Evolutionary conservation across 1,140 invertebrate genomes (phyloP).

Genomic region (Neodiprion virginianus): DNA sequence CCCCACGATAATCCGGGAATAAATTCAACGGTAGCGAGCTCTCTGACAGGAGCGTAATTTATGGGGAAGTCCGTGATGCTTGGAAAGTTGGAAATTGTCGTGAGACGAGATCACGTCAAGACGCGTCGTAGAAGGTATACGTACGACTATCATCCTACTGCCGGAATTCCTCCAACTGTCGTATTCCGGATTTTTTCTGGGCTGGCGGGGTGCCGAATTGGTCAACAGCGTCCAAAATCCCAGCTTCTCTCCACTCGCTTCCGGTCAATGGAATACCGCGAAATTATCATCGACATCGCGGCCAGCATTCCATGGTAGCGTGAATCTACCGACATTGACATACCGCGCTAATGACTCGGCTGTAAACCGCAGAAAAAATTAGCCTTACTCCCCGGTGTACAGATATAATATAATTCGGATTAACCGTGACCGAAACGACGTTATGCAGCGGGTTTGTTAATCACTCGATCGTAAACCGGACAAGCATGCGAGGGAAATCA

Average conservation of each 20-base stretch:
- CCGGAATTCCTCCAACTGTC: too few species aligned
- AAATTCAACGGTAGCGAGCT: constrained; percentile 2
- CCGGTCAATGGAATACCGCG: neutral
- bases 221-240: too few species aligned
- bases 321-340: neutral
- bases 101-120: neutral
- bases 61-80: neutral
- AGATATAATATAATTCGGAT: neutral
- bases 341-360: neutral
- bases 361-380: neutral
- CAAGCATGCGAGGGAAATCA: neutral
- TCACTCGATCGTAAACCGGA: neutral
- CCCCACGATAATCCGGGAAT: neutral
- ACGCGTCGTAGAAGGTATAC: neutral
- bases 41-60: constrained; percentile 7
- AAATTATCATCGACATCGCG: neutral
- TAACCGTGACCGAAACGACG: too few species aligned
- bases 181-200: too few species aligned
- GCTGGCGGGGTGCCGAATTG: too few species aligned
- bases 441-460: neutral
- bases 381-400: neutral
- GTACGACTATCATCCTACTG: too few species aligned
- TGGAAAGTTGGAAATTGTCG: neutral
- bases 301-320: neutral
- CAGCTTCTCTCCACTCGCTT: too few species aligned